Evolutionary conservation across 2,113 vertebrate species (phyloP).

Genomic region (Rana temporaria): DNA sequence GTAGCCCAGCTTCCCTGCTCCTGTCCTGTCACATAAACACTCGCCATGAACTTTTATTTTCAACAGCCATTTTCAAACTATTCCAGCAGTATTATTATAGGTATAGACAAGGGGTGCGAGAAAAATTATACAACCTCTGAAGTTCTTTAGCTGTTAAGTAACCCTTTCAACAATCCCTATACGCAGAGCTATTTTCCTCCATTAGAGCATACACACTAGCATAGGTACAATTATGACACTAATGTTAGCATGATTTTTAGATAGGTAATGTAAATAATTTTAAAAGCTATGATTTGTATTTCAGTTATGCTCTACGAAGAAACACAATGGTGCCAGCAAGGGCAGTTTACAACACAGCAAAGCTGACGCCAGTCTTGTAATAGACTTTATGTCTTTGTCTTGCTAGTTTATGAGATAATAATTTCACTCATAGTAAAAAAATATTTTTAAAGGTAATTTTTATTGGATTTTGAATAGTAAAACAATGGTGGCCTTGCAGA

Average conservation of each 20-base stretch:
- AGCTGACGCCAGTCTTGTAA: not conserved
- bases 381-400: not conserved
- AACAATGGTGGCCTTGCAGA: too few species aligned
- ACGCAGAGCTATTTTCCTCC: not conserved
- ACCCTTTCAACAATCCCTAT: not conserved
- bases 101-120: conserved; percentile 14
- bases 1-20: conserved; percentile 74
- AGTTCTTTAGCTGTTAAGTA: not conserved
- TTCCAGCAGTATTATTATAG: conserved; percentile 25
- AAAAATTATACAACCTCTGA: not conserved
- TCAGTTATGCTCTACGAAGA: not conserved
- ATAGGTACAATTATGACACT: not conserved
- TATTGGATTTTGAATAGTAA: too few species aligned
- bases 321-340: conserved; percentile 26
- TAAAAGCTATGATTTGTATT: not conserved
- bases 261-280: not conserved
- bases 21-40: conserved; percentile 72
- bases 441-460: too few species aligned
- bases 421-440: not conserved
- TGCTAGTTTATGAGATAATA: not conserved
- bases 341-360: not conserved
- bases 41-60: conserved; percentile 66
- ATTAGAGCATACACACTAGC: conserved; percentile 5
- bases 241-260: not conserved
- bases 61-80: conserved; percentile 49